Conservation (phyloP, 2,113 vertebrate genomes). For the Carlito syrichta region DNA sequence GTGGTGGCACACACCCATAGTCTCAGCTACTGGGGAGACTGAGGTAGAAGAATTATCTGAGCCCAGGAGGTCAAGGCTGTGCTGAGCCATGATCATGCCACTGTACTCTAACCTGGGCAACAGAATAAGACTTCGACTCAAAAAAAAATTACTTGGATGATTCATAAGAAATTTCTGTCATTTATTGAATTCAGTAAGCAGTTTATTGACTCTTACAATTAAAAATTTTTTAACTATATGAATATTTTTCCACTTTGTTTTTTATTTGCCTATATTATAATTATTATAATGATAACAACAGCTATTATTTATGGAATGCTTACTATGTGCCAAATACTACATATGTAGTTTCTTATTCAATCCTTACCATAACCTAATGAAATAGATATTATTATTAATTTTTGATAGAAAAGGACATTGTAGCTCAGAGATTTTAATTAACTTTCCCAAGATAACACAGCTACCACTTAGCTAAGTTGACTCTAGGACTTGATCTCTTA, state of each 20-base stretch:
- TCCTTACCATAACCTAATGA: neutral
- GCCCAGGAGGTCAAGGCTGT: too few relatives aligned
- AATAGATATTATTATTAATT: neutral
- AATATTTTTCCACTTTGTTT: constrained; percentile 7
- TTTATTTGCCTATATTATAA: neutral
- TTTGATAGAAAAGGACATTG: neutral
- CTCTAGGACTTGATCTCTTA: neutral
- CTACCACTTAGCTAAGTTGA: neutral
- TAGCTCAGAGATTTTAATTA: neutral
- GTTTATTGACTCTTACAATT: neutral
- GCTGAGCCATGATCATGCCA: too few relatives aligned
- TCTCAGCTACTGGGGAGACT: too few relatives aligned
- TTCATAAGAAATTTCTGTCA: neutral
- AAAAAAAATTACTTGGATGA: neutral
- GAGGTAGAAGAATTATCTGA: too few relatives aligned
- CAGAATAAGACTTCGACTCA: too few relatives aligned
- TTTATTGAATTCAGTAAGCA: neutral
- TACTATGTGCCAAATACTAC: neutral
- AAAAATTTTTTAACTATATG: neutral
- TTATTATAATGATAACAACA: neutral
- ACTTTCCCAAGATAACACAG: neutral
- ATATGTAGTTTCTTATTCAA: neutral
- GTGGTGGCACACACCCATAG: too few relatives aligned
- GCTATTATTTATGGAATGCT: neutral
- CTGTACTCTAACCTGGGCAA: too few relatives aligned